phyloP scores from a whole-genome alignment of 2,888 invertebrate species.

The Cacoxenus indagator region DNA sequence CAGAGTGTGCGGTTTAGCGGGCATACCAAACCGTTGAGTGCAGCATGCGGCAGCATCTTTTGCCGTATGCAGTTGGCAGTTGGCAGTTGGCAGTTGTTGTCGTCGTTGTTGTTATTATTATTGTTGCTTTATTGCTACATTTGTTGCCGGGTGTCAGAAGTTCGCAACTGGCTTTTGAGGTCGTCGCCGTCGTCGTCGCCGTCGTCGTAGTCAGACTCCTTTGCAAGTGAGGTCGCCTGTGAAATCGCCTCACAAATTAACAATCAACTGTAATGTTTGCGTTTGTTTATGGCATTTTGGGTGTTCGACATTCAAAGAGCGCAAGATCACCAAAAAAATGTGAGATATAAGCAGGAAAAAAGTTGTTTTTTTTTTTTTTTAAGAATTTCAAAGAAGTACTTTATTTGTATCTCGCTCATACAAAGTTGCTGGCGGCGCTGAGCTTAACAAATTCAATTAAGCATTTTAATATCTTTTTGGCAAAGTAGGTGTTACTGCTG shows the following conservation, averaged over 20 bases:
- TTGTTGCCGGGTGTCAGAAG: slow-evolving; percentile 56
- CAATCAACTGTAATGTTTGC: slow-evolving; percentile 64
- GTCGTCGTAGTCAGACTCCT: no score
- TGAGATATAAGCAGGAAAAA: background rate
- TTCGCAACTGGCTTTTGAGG: slow-evolving; percentile 50
- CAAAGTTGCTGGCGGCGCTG: slow-evolving; percentile 28
- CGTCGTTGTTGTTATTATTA: background rate
- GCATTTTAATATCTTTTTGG: slow-evolving; percentile 58
- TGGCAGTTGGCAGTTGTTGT: slow-evolving; percentile 10
- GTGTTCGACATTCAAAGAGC: slow-evolving; percentile 10
- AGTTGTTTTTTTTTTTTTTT: no score
- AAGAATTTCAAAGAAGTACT: no score
- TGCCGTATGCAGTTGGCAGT: slow-evolving; percentile 18
- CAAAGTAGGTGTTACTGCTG: slow-evolving; percentile 48
- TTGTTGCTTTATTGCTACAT: slow-evolving; percentile 16
- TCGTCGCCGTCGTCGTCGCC: slow-evolving; percentile 38
- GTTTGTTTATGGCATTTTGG: slow-evolving; percentile 58
- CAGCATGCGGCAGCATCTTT: slow-evolving; percentile 11
- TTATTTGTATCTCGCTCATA: no score
- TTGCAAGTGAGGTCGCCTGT: no score
- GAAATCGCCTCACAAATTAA: slow-evolving; percentile 68
- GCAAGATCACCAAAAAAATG: background rate
- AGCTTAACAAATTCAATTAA: slow-evolving; percentile 61
- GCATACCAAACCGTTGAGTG: slow-evolving; percentile 27
- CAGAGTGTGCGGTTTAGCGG: slow-evolving; percentile 9